Percentiles rank a stretch among this genome's conserved stretches.
phyloP scores from a whole-genome alignment of 2,888 invertebrate species.

The Diloba caeruleocephala region DNA sequence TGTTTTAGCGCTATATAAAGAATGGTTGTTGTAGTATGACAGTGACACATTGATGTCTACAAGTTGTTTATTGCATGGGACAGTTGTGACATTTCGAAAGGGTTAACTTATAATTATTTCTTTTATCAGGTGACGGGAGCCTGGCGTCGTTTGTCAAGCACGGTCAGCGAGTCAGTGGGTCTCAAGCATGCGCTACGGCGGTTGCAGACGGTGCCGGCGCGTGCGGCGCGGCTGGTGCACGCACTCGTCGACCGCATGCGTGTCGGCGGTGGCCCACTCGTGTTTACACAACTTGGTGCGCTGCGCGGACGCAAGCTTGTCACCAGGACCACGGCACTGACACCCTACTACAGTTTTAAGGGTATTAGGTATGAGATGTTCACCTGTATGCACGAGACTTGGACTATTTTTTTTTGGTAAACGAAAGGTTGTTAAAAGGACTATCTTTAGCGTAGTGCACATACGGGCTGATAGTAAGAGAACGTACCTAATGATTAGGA shows the following conservation, averaged over 20 bases:
- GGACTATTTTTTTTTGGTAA: too few species aligned
- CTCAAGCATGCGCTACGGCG: constrained; percentile 83
- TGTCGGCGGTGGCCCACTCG: constrained; percentile 85
- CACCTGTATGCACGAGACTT: too few species aligned
- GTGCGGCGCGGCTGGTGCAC: constrained; percentile 84
- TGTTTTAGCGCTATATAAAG: too few species aligned
- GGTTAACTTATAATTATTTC: not conserved
- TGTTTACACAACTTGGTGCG: constrained; percentile 75
- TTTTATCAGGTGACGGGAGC: constrained; percentile 79
- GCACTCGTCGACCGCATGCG: constrained; percentile 86
- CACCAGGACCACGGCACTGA: constrained; percentile 77
- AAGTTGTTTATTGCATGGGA: too few species aligned
- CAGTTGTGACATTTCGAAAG: too few species aligned
- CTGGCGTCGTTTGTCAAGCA: constrained; percentile 83
- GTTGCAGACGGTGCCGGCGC: constrained; percentile 83
- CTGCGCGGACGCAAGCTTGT: constrained; percentile 80
- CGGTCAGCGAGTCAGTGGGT: constrained; percentile 85
- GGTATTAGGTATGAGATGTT: constrained; percentile 77
- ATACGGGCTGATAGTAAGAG: too few species aligned
- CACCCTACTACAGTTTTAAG: constrained; percentile 84
- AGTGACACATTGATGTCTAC: too few species aligned
- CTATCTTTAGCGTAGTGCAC: too few species aligned
- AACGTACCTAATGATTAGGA: too few species aligned
- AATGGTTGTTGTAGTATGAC: too few species aligned
- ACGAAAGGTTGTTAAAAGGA: too few species aligned